A percentile compares a stretch with the other conserved stretches of the same genome.
These are phyloP conservation scores for Lates calcarifer DNA, from an alignment of 2,113 vertebrate genomes.

Conservation along the genomic window DNA sequence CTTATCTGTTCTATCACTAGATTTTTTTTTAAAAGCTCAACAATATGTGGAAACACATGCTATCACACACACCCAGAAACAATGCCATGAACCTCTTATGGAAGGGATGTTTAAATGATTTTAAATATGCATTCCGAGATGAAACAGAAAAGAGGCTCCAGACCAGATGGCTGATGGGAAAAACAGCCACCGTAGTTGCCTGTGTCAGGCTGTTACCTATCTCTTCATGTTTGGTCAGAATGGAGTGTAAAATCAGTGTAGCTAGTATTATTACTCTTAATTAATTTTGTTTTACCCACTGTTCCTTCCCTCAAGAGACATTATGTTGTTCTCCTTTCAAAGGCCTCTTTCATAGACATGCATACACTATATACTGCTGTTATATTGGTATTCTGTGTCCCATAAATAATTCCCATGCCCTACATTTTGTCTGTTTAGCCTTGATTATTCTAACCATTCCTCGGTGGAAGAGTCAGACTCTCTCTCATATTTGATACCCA, in stretches of 20 bases:
- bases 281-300: slow-evolving; percentile 5
- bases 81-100: slow-evolving; percentile 46
- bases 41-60: slow-evolving; percentile 1
- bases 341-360: slow-evolving; percentile 37
- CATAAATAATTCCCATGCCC: slow-evolving; percentile 38
- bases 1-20: slow-evolving; percentile 13
- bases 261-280: not conserved
- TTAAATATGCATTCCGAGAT: slow-evolving; percentile 63
- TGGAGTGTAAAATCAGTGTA: slow-evolving; percentile 9
- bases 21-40: slow-evolving; percentile 3
- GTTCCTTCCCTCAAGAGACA: slow-evolving; percentile 20
- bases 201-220: not conserved
- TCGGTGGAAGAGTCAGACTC: slow-evolving; percentile 12
- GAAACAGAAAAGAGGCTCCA: slow-evolving; percentile 33
- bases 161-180: slow-evolving; percentile 59
- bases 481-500: slow-evolving; percentile 1
- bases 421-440: slow-evolving; percentile 36
- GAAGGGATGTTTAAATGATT: slow-evolving; percentile 34
- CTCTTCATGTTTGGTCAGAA: not conserved
- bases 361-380: not conserved
- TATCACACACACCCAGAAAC: slow-evolving; percentile 35
- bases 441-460: slow-evolving; percentile 38
- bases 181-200: not conserved
- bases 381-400: slow-evolving; percentile 48
- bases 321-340: slow-evolving; percentile 23